phyloP scores from a whole-genome alignment of 1,140 invertebrate species.

The Branchinecta lynchi region DNA sequence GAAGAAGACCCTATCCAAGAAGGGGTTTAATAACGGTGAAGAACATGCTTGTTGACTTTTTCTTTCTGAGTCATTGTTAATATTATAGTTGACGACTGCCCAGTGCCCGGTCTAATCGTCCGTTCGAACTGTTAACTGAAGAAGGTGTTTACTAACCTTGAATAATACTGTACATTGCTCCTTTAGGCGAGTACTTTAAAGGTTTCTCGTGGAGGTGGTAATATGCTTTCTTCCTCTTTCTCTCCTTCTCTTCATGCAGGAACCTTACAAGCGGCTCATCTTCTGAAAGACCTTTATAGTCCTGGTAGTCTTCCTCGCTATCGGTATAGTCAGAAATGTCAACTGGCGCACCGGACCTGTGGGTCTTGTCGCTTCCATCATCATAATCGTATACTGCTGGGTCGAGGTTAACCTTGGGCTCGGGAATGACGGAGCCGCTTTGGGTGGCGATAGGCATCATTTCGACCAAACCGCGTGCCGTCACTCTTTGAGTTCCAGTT shows the following conservation, averaged over 20 bases:
- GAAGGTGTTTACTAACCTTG: not conserved
- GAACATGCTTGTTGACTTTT: no score
- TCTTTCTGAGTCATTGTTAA: no score
- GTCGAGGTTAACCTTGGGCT: not conserved
- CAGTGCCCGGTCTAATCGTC: no score
- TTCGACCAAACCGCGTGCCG: not conserved
- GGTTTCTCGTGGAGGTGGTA: not conserved
- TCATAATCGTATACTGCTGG: conserved; percentile 2
- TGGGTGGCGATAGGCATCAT: not conserved
- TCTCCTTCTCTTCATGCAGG: not conserved
- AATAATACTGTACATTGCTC: not conserved
- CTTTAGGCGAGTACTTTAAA: not conserved
- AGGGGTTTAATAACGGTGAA: no score
- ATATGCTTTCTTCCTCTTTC: conserved; percentile 10
- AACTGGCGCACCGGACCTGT: not conserved
- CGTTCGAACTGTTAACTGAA: no score
- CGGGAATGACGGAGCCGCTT: not conserved
- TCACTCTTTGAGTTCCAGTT: not conserved
- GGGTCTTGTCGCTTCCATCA: not conserved
- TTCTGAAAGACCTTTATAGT: not conserved
- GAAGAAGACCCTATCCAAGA: no score
- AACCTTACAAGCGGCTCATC: not conserved
- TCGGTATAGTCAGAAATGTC: not conserved
- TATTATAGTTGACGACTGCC: no score
- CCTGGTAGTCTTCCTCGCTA: not conserved